A percentile compares a stretch with the other conserved stretches of the same genome.
Conservation (phyloP, 2,113 vertebrate genomes). For the Coturnix japonica region DNA sequence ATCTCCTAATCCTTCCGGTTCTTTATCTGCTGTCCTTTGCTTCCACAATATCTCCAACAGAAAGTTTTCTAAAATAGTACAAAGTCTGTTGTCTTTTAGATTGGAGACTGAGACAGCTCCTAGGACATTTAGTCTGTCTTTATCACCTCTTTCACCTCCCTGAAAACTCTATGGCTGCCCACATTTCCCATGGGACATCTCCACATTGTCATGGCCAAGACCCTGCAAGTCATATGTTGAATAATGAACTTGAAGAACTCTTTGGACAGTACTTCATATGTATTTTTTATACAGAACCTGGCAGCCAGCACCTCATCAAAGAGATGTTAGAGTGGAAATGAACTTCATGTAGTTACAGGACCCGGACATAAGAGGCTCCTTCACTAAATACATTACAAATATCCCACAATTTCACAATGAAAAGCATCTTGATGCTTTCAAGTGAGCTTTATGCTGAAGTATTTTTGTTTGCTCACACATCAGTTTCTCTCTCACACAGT, state of each 20-base stretch:
- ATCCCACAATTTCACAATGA: background rate
- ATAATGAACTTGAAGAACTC: background rate
- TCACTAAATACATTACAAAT: background rate
- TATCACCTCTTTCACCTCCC: background rate
- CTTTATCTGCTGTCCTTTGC: background rate
- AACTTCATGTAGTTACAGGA: background rate
- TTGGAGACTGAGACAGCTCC: background rate
- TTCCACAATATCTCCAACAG: background rate
- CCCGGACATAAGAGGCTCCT: background rate
- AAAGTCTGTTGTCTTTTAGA: background rate
- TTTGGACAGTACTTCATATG: background rate
- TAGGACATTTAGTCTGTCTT: background rate
- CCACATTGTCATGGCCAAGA: background rate
- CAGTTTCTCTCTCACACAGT: background rate
- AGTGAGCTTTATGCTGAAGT: background rate
- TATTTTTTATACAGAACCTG: background rate
- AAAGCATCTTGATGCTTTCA: background rate
- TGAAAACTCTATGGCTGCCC: background rate
- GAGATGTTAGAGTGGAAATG: background rate
- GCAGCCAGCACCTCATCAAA: background rate
- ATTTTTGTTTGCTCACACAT: slow-evolving; percentile 4
- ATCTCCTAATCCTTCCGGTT: rapidly evolving
- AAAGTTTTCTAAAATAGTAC: background rate
- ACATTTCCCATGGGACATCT: background rate
- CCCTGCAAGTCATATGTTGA: background rate